Percentiles rank a stretch among this genome's conserved stretches.
These are phyloP conservation scores for Liparis tanakae DNA, from an alignment of 2,797 vertebrate genomes.

Conservation along the genomic window DNA sequence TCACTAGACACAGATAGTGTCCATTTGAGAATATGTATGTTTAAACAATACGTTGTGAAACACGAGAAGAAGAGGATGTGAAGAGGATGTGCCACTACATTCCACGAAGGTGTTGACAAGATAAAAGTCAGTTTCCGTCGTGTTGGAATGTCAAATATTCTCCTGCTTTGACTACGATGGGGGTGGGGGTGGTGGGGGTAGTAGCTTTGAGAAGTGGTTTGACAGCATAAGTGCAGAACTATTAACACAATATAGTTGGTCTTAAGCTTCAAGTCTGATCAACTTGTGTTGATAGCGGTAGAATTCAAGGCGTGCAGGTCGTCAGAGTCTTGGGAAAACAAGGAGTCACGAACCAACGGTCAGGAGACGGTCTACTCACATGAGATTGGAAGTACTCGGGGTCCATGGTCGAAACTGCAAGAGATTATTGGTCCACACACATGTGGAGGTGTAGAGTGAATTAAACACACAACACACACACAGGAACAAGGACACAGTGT, in stretches of 20 bases:
- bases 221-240: no score
- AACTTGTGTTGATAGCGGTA: neutral
- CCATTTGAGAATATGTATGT: neutral
- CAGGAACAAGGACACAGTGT: neutral
- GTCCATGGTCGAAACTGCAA: slow-evolving; percentile 64
- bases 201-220: neutral
- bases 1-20: neutral
- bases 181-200: no score
- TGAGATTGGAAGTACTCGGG: slow-evolving; percentile 49
- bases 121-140: neutral
- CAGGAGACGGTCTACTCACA: slow-evolving; percentile 53
- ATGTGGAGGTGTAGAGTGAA: neutral
- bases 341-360: neutral
- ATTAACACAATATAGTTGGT: neutral
- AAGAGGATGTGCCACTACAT: neutral
- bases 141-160: slow-evolving; percentile 37
- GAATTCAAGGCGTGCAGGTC: neutral
- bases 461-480: neutral
- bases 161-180: neutral
- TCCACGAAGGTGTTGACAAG: neutral
- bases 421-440: neutral
- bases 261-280: neutral
- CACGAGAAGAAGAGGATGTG: neutral
- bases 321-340: neutral
- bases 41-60: neutral